Evolutionary conservation across 2,113 vertebrate species (phyloP), one percentile per base, ranked within the genome.

Genomic region (Spheniscus mendiculus): DNA sequence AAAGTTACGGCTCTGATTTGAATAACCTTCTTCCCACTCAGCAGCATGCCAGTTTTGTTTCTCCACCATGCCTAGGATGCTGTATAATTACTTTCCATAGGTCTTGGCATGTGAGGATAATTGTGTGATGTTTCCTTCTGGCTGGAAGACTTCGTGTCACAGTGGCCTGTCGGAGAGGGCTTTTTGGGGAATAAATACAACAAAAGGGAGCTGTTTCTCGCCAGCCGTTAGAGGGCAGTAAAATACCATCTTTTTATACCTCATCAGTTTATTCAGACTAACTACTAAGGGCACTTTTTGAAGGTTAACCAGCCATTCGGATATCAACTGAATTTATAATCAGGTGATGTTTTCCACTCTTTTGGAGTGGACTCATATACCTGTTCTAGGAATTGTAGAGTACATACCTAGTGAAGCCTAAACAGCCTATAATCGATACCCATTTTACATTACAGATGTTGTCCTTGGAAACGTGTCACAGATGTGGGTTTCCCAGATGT

Each of bases 201-300:
- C 44, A 18, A 56, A 38, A 19, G 2, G 10, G 36, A 40, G 12
- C 34, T 55, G 59, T 30, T 15, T 50, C 4, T n/a, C 1, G 5
- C 1, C 20, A 83, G 77, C 94, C 98, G 6, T 86, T 92, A 98
- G 98, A 96, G 98, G 98, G 98, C 98, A 97, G 89, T 83, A 84
- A 92, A 87, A 92, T 26, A 95, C 93, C 65, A 61, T 50, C 4
- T 62, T 67, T 95, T 65, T 29, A 15, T 63, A 16, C 12, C 13
- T 16, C 8, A 4, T 15, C 10, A 0, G 29, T n/a, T 65, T n/a
- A 14, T 10, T 49, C 38, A 2, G 29, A 6, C 2, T 23, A 25
- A 6, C 2, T 23, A 25, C 25, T 1, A 25, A 83, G 45, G 79
- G 9, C 30, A 2, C 23, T n/a, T 72, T 83, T 13, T 62, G 72